Base-by-base conservation (phyloP, 1,140 invertebrate genomes). In the Sitodiplosis mosellana region DNA sequence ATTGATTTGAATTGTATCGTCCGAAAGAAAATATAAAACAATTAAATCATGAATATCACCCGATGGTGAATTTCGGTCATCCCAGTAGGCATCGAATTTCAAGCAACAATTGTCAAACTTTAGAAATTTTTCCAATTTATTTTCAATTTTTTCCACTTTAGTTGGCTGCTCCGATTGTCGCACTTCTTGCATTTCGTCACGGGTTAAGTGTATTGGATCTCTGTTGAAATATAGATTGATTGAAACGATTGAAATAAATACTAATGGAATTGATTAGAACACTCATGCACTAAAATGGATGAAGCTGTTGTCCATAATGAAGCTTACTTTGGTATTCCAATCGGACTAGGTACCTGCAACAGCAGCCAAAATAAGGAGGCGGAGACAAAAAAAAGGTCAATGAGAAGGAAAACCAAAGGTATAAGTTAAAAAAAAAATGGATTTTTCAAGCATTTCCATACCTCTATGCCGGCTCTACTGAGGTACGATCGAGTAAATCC, bases 31-130 rank as follows among this genome's bases (percentile, higher is more conserved):
- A 62, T 87, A 94, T 61, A 77, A 73, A 5, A 90, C 66, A 54
- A 84, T 77, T 3, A 87, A 63, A 54, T 82, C 66, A 53, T 87
- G 77, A n/a, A 87, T 57, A 33, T 75, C 69, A 33, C 88, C 80
- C 60, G 78, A 76, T 55, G 80, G 72, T 27, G 71, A 76, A 2
- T 77, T 70, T 8, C 78, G 70, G 59, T 94, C 88, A 59, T 94
- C 87, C 89, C 90, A 94, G 53, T 87, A 87, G 20, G 80, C 87
- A 54, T 77, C 81, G 61, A 95, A 94, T 54, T 86, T 74, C 21
- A 87, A 66, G 37, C 89, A 76, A 56, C 85, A 75, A 53, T 76
- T 66, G 61, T 88, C 84, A 56, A 79, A 78, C 54, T 79, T 75
- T 14, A 87, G 59, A 64, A 89, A 88, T 53, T 86, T 76, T 10